Conservation (phyloP, 2,113 vertebrate genomes). For the Mesembrinibis cayennensis region DNA sequence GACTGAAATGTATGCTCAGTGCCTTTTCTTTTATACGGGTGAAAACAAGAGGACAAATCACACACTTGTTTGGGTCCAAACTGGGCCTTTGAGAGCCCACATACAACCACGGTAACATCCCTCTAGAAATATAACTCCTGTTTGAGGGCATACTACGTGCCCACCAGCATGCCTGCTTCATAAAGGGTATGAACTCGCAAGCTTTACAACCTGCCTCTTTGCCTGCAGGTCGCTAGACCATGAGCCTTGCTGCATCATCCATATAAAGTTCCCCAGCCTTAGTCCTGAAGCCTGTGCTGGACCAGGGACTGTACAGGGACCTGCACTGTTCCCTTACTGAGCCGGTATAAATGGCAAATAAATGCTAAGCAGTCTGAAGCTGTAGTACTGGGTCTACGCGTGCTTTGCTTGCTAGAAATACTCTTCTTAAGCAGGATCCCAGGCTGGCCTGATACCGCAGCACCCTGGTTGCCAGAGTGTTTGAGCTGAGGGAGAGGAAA, state of each 20-base stretch:
- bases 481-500: background rate
- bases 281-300: background rate
- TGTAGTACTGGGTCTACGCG: background rate
- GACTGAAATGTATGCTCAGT: background rate
- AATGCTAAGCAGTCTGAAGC: background rate
- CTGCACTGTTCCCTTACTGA: background rate
- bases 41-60: background rate
- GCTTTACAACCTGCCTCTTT: background rate
- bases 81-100: background rate
- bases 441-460: background rate
- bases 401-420: background rate
- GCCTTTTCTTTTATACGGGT: background rate
- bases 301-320: background rate
- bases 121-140: rapidly evolving
- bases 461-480: background rate
- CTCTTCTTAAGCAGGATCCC: background rate
- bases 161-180: background rate
- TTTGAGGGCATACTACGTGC: background rate
- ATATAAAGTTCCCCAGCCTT: background rate
- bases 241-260: rapidly evolving
- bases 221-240: background rate
- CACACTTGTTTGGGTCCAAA: background rate
- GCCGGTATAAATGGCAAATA: background rate
- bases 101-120: background rate
- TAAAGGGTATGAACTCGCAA: background rate